A percentile compares a stretch with the other conserved stretches of the same genome.
Conservation (phyloP, 2,888 invertebrate genomes). For the Melinopterus prodromus region DNA sequence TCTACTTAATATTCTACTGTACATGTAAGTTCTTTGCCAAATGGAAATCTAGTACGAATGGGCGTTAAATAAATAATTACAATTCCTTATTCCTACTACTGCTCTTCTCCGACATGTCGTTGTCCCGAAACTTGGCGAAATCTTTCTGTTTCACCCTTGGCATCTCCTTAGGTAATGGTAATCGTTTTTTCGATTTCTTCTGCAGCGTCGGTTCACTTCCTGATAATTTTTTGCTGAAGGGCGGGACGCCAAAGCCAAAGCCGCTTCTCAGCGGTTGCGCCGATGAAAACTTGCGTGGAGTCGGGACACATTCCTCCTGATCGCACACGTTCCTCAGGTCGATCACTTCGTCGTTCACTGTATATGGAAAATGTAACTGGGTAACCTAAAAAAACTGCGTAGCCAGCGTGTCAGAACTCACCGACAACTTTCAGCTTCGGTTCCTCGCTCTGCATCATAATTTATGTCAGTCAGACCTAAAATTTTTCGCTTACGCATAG, state of each 20-base stretch:
- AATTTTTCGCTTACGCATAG: background rate
- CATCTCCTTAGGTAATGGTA: background rate
- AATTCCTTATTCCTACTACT: background rate
- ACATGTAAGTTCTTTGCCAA: no score
- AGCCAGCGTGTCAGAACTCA: background rate
- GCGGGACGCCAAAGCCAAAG: background rate
- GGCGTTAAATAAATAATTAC: background rate
- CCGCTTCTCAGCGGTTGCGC: background rate
- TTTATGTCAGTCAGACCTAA: background rate
- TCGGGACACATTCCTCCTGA: background rate
- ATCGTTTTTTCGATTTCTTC: background rate
- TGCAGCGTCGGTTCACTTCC: background rate
- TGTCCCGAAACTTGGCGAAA: background rate
- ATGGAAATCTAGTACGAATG: no score
- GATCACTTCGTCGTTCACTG: slow-evolving; percentile 11
- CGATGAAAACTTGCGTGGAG: background rate
- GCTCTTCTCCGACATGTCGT: background rate
- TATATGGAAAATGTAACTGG: background rate
- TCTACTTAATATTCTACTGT: no score
- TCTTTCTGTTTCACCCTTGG: slow-evolving; percentile 5
- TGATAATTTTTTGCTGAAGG: background rate
- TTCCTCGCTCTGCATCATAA: background rate
- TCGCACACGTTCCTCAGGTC: slow-evolving; percentile 5
- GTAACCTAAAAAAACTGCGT: background rate
- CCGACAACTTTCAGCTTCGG: background rate